phyloP scores from a whole-genome alignment of 2,113 vertebrate species.

The Orcinus orca region DNA sequence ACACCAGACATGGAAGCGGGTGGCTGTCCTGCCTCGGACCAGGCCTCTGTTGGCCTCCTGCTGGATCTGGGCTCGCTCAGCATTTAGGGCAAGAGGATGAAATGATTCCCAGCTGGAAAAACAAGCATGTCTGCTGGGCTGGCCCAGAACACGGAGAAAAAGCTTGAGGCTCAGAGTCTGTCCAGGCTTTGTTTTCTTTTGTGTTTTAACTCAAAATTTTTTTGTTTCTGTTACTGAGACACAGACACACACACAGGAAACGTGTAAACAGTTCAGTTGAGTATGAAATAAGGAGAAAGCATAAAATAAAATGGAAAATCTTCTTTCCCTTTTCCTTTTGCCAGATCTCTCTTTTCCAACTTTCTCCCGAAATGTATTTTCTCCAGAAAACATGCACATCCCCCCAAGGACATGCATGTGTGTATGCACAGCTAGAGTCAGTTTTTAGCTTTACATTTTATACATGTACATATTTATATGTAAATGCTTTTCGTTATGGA shows the following conservation, averaged over 20 bases:
- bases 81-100: conserved; percentile 49
- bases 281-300: not conserved
- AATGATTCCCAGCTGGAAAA: conserved; percentile 81
- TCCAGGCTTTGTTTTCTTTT: not conserved
- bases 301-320: not conserved
- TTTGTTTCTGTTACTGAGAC: conserved; percentile 19
- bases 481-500: not conserved
- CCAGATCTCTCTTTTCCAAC: not conserved
- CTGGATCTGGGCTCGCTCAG: conserved; percentile 18
- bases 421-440: not conserved
- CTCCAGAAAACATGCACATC: not conserved
- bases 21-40: not conserved
- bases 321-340: not conserved
- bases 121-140: conserved; percentile 59
- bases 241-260: not conserved
- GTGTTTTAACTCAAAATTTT: conserved; percentile 14
- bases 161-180: not conserved
- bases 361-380: not conserved
- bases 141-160: conserved; percentile 45
- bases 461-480: not conserved
- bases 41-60: conserved; percentile 44
- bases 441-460: not conserved
- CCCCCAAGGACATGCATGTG: not conserved
- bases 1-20: not conserved
- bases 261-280: not conserved